Percentiles rank a stretch among this genome's conserved stretches.
Evolutionary conservation across 30 jellyfish, hydroid and myxozoan species (phyloP).

Genomic region (Haliclystus octoradiatus): DNA sequence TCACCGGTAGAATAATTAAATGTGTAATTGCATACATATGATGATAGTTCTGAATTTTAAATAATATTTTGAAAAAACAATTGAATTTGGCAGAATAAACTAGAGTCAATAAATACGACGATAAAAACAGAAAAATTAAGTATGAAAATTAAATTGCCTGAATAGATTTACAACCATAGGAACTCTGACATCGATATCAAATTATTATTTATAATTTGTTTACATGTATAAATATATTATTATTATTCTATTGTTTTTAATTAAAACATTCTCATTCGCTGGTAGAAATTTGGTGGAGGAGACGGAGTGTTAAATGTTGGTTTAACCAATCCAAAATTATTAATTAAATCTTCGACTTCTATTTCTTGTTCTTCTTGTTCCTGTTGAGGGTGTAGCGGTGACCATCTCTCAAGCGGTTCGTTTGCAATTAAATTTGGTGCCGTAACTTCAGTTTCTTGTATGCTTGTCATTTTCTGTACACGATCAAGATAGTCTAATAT

Average conservation of each 20-base stretch:
- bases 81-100: too few relatives aligned
- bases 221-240: too few relatives aligned
- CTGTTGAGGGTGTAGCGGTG: too few relatives aligned
- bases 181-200: too few relatives aligned
- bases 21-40: too few relatives aligned
- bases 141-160: too few relatives aligned
- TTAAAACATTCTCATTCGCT: neutral
- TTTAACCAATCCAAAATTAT: neutral
- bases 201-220: neutral
- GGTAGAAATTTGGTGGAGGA: neutral
- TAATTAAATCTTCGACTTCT: neutral
- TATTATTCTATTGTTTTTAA: neutral
- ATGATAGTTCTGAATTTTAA: too few relatives aligned
- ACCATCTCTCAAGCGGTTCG: neutral
- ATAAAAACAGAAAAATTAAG: too few relatives aligned
- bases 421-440: neutral
- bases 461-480: neutral
- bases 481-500: neutral
- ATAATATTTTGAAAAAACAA: too few relatives aligned
- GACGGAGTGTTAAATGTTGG: constrained; percentile 1
- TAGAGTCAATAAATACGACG: too few relatives aligned
- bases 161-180: too few relatives aligned
- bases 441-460: neutral
- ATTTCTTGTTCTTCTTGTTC: neutral
- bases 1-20: too few relatives aligned